These are phyloP conservation scores for Diplazon laetatorius DNA, from an alignment of 2,888 invertebrate genomes.

Conservation along the genomic window DNA sequence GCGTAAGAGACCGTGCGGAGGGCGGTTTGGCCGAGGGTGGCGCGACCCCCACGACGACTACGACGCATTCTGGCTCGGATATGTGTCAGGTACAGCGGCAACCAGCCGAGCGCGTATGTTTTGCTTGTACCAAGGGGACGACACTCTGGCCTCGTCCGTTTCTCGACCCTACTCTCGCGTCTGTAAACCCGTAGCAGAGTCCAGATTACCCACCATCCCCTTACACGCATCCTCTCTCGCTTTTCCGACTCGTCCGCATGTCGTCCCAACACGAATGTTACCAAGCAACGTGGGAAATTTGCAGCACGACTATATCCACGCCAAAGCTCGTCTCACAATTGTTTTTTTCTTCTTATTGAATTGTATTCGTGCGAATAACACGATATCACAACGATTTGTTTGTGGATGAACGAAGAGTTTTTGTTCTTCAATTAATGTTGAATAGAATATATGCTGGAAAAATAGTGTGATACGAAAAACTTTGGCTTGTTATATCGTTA, in stretches of 20 bases:
- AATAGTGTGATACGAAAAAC: too few species aligned
- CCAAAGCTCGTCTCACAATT: slow-evolving; percentile 2
- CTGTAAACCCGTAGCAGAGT: slow-evolving; percentile 38
- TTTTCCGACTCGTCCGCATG: slow-evolving; percentile 8
- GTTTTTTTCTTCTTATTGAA: slow-evolving; percentile 24
- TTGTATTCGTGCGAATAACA: too few species aligned
- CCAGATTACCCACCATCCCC: slow-evolving; percentile 53
- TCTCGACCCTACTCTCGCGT: slow-evolving; percentile 61
- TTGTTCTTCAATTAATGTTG: too few species aligned
- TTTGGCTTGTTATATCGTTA: too few species aligned
- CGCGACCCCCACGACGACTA: slow-evolving; percentile 64
- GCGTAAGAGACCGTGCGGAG: slow-evolving; percentile 28
- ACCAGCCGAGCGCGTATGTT: slow-evolving; percentile 69
- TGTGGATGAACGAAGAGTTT: too few species aligned
- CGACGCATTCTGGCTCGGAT: slow-evolving; percentile 70
- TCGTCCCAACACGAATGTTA: slow-evolving; percentile 29
- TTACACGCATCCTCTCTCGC: slow-evolving; percentile 15
- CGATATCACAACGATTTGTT: too few species aligned
- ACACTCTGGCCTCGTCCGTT: slow-evolving; percentile 54
- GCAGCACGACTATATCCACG: slow-evolving; percentile 8
- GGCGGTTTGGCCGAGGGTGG: slow-evolving; percentile 2
- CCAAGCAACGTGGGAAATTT: slow-evolving; percentile 23
- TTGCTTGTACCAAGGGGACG: slow-evolving; percentile 66
- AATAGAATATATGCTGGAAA: too few species aligned
- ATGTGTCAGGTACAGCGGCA: slow-evolving; percentile 76